phyloP scores from a whole-genome alignment of 2,113 vertebrate species.

The Ptilorrhoa leucosticta region DNA sequence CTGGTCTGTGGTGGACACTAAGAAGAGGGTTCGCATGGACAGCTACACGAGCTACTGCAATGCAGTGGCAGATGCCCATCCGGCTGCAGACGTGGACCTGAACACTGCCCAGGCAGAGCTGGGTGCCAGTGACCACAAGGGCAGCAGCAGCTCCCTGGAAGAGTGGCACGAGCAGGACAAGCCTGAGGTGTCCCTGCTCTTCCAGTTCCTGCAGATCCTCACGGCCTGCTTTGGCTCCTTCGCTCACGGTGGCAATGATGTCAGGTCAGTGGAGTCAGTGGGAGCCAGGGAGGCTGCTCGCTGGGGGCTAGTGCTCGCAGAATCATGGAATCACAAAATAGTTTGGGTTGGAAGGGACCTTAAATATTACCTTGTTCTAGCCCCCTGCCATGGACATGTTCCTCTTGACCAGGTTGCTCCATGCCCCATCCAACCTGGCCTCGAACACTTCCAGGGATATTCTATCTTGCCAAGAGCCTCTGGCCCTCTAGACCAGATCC shows the following conservation, averaged over 20 bases:
- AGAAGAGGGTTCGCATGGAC: slow-evolving; percentile 85
- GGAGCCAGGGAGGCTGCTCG: neutral
- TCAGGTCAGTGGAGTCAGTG: slow-evolving; percentile 77
- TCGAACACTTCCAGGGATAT: neutral
- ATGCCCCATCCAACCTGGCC: neutral
- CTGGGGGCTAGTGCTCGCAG: neutral
- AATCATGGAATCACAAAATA: neutral
- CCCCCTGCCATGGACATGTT: neutral
- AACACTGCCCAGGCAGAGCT: slow-evolving; percentile 61
- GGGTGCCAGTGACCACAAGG: slow-evolving; percentile 49
- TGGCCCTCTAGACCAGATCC: neutral
- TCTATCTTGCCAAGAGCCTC: neutral
- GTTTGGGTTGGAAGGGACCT: neutral
- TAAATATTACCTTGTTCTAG: neutral
- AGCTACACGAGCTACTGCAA: slow-evolving; percentile 94
- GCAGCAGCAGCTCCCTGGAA: slow-evolving; percentile 64
- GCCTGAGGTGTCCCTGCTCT: slow-evolving; percentile 86
- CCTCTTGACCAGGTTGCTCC: neutral
- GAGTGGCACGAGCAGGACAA: slow-evolving; percentile 89
- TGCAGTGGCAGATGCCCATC: slow-evolving; percentile 74
- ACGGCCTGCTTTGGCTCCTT: slow-evolving; percentile 97
- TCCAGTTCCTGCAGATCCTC: slow-evolving; percentile 95
- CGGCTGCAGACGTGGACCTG: slow-evolving; percentile 63
- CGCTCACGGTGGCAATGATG: slow-evolving; percentile 95
- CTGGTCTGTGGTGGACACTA: slow-evolving; percentile 57